Percentiles rank a stretch among this genome's conserved stretches.
phyloP scores from a whole-genome alignment of 2,888 invertebrate genomes.

The Hirtodrosophila trivittata region DNA sequence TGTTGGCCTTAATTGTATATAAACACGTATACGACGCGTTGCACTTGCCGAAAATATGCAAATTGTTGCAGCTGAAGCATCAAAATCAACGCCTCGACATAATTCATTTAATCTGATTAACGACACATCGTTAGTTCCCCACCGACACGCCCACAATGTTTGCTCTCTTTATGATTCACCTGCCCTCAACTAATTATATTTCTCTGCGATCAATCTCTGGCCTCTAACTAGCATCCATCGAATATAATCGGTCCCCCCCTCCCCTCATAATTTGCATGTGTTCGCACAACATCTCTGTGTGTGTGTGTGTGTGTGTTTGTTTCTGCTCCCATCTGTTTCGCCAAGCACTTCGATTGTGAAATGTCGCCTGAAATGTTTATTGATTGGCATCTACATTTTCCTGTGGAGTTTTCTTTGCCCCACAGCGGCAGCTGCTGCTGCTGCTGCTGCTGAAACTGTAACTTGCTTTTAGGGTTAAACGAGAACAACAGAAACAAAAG shows the following conservation, averaged over 20 bases:
- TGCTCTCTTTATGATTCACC: not conserved
- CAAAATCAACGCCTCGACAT: constrained; percentile 67
- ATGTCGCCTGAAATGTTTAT: constrained; percentile 44
- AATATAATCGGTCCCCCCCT: not conserved
- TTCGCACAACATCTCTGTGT: constrained; percentile 2
- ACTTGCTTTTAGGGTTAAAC: too few species aligned
- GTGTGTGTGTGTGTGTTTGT: not conserved
- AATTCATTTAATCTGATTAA: constrained; percentile 76
- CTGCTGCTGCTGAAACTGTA: too few species aligned
- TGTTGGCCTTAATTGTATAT: constrained; percentile 39
- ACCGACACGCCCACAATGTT: constrained; percentile 33
- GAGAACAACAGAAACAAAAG: not conserved
- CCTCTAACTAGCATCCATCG: too few species aligned
- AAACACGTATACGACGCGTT: constrained; percentile 61
- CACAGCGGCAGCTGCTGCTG: too few species aligned
- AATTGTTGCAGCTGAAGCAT: constrained; percentile 5
- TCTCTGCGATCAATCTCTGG: too few species aligned
- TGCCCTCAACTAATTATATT: too few species aligned
- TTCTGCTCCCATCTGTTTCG: constrained; percentile 23
- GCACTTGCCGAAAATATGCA: constrained; percentile 34
- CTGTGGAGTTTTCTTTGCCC: constrained; percentile 3
- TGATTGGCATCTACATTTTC: constrained; percentile 44
- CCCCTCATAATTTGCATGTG: not conserved
- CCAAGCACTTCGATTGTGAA: constrained; percentile 42
- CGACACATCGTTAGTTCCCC: constrained; percentile 43